Evolutionary conservation across 2,888 invertebrate genomes (phyloP), one percentile per base, ranked within the genome.

Genomic region (Ormyrus rosae): DNA sequence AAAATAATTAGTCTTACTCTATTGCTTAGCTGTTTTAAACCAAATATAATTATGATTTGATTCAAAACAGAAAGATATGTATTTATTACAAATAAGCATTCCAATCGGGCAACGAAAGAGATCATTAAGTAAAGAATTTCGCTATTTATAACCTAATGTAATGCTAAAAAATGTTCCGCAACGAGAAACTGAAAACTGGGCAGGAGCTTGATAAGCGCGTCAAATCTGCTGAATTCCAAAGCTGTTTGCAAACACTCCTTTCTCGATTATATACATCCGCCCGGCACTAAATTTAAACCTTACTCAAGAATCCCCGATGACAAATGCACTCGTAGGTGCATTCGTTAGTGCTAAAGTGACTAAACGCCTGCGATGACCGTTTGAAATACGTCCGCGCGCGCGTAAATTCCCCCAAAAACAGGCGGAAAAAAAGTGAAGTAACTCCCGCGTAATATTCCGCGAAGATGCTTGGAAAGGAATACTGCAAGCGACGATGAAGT

Each of bases 401-500:
- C 8, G 11, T n/a, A 13, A 56, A 56, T 58, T 58, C n/a, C n/a
- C 11, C n/a, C 6, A n/a, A 58, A 58, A 58, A 58, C 10, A n/a
- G 10, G 11, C 13, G 58, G 6, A 13, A 58, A 56, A 34, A 34
- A 34, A 2, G n/a, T 34, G 19, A 60, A n/a, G 34, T 34, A 34
- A 60, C 10, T 60, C 45, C 8, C 45, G n/a, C 2, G 48, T 64
- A 13, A 13, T 64, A 34, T 55, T 5, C 19, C 9, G 9, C 45
- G 10, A 56, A 34, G 7, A 69, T 10, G 13, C n/a, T 8, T 45
- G 58, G 56, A 11, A 11, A 34, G 34, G 8, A 46, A 63, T 56
- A 64, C 11, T 0, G 68, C 50, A 34, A 19, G 11, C 71, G 72
- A 60, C 70, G 83, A 84, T 86, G 84, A 85, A 81, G 82, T 85